A percentile compares a stretch with the other conserved stretches of the same genome.
Conservation (phyloP, 2,113 vertebrate genomes). For the Abramis brama region DNA sequence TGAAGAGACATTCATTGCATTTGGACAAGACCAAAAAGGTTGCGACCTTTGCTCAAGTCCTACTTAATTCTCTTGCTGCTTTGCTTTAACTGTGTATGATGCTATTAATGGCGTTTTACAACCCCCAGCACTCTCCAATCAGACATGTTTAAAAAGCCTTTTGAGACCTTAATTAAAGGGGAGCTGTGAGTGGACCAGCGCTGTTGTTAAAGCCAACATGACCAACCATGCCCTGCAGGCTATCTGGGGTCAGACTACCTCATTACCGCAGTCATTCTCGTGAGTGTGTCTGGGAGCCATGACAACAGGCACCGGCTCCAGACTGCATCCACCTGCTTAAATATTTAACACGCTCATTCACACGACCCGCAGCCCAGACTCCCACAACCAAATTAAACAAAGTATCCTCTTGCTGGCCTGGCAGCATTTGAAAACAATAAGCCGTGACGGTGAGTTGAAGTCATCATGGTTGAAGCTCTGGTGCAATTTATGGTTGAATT, state of each 20-base stretch:
- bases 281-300: slow-evolving; percentile 47
- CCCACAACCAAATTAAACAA: slow-evolving; percentile 22
- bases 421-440: slow-evolving; percentile 2
- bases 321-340: slow-evolving; percentile 36
- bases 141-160: slow-evolving; percentile 60
- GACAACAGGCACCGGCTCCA: slow-evolving; percentile 50
- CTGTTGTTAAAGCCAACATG: slow-evolving; percentile 48
- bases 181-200: slow-evolving; percentile 46
- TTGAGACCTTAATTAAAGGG: slow-evolving; percentile 64
- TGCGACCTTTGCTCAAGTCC: not conserved
- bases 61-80: not conserved
- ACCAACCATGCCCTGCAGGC: slow-evolving; percentile 47
- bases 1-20: not conserved
- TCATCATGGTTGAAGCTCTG: not conserved
- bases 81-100: slow-evolving; percentile 36
- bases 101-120: slow-evolving; percentile 44
- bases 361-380: not conserved
- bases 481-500: not conserved
- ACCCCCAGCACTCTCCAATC: slow-evolving; percentile 44
- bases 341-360: slow-evolving; percentile 48
- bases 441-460: not conserved
- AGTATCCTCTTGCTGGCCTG: not conserved
- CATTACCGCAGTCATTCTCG: slow-evolving; percentile 53
- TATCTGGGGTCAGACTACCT: slow-evolving; percentile 35
- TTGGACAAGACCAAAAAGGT: slow-evolving; percentile 5